These are phyloP conservation scores for Colaptes auratus DNA, from an alignment of 2,113 vertebrate genomes.

Conservation along the genomic window DNA sequence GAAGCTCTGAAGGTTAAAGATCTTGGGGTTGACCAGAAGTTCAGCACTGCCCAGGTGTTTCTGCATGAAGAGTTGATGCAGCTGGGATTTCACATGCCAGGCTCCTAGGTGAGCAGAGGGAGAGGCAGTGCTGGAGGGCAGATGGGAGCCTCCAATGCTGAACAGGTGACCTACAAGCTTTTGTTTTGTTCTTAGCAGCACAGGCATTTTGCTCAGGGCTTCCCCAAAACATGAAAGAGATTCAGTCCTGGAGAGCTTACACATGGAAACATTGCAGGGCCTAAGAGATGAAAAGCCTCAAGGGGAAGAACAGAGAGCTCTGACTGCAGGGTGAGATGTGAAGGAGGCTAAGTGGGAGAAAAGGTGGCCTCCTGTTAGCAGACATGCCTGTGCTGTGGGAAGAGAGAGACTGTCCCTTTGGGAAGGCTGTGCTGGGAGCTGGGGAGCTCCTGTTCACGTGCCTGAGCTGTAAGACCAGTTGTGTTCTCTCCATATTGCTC, in stretches of 20 bases:
- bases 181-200: background rate
- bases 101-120: background rate
- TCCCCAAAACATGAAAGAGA: background rate
- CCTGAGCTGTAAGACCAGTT: background rate
- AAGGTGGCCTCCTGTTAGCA: background rate
- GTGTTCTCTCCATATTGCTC: background rate
- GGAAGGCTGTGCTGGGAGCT: background rate
- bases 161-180: background rate
- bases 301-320: background rate
- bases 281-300: background rate
- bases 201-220: background rate
- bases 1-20: background rate
- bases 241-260: background rate
- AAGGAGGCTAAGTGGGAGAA: background rate
- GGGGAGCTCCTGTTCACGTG: rapidly evolving
- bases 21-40: background rate
- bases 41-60: background rate
- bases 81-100: background rate
- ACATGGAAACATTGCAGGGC: background rate
- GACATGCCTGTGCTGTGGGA: rapidly evolving
- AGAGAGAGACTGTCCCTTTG: background rate
- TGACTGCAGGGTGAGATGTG: background rate
- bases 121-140: background rate
- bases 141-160: background rate
- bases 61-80: background rate